phyloP scores from a whole-genome alignment of 2,888 invertebrate genomes.

The Brachypalpus laphriformis region DNA sequence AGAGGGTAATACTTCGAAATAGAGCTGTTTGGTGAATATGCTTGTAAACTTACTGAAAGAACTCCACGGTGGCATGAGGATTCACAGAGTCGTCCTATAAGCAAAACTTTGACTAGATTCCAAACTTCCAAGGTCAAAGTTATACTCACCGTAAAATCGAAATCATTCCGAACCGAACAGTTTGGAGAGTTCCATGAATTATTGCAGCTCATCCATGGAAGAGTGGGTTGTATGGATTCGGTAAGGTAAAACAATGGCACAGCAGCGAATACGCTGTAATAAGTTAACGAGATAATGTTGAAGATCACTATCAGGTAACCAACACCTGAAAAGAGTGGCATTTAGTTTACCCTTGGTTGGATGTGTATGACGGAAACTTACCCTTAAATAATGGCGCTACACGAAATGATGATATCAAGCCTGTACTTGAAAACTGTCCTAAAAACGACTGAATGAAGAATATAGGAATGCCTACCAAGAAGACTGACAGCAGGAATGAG shows the following conservation, averaged over 20 bases:
- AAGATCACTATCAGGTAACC: slow-evolving; percentile 90
- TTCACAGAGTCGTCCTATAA: slow-evolving; percentile 74
- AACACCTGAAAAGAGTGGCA: slow-evolving; percentile 76
- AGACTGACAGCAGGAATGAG: slow-evolving; percentile 78
- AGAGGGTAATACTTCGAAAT: too few relatives aligned
- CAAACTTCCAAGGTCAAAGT: neutral
- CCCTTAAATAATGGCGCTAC: slow-evolving; percentile 95
- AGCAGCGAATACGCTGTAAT: slow-evolving; percentile 92
- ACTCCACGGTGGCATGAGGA: slow-evolving; percentile 80
- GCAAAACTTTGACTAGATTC: neutral
- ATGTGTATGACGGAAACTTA: slow-evolving; percentile 78
- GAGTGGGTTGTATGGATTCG: slow-evolving; percentile 86
- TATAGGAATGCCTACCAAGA: slow-evolving; percentile 86
- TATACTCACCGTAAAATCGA: slow-evolving; percentile 76
- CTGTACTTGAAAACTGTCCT: slow-evolving; percentile 93
- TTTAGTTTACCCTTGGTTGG: neutral
- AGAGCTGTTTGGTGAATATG: neutral
- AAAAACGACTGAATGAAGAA: slow-evolving; percentile 94
- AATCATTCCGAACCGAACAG: slow-evolving; percentile 78
- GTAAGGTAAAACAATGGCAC: slow-evolving; percentile 92
- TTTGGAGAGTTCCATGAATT: slow-evolving; percentile 90
- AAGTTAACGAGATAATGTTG: slow-evolving; percentile 91
- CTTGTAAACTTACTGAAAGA: slow-evolving; percentile 78
- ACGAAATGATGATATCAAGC: slow-evolving; percentile 91
- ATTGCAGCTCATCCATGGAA: slow-evolving; percentile 92